Percentiles rank a stretch among this genome's conserved stretches.
These are phyloP conservation scores for Onthophagus sagittarius DNA, from an alignment of 2,888 invertebrate species.

Conservation along the genomic window DNA sequence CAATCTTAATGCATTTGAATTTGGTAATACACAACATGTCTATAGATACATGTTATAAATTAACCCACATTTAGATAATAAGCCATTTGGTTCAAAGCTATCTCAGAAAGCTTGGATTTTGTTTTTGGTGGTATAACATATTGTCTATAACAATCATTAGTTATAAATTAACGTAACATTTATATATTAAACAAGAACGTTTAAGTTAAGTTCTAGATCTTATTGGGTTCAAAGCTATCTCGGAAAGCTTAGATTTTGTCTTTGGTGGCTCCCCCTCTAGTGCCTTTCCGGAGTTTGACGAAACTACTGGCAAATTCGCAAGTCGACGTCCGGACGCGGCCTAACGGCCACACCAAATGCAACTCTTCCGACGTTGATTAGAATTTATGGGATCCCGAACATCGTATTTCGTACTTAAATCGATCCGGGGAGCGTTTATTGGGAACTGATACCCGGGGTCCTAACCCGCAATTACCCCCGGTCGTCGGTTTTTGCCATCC, in stretches of 20 bases:
- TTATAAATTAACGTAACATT: too few relatives aligned
- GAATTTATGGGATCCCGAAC: constrained; percentile 41
- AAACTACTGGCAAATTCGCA: constrained; percentile 2
- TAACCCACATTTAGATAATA: background rate
- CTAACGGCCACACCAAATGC: constrained; percentile 36
- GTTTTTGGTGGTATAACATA: too few relatives aligned
- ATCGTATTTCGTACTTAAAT: constrained; percentile 31
- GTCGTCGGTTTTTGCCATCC: background rate
- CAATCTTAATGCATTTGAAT: background rate
- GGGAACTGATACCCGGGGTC: constrained; percentile 13
- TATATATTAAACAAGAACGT: background rate
- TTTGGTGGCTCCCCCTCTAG: background rate
- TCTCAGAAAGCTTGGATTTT: too few relatives aligned
- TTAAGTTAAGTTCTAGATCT: background rate
- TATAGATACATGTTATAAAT: too few relatives aligned
- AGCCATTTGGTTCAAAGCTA: too few relatives aligned
- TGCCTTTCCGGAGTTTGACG: background rate
- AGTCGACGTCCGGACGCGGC: background rate
- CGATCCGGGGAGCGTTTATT: constrained; percentile 15
- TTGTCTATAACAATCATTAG: too few relatives aligned
- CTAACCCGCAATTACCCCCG: background rate
- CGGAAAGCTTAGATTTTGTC: background rate
- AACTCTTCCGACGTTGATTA: constrained; percentile 42
- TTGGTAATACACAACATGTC: background rate
- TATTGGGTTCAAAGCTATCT: background rate